Conservation (phyloP, 2,113 vertebrate species). For the Antechinus stuartii region DNA sequence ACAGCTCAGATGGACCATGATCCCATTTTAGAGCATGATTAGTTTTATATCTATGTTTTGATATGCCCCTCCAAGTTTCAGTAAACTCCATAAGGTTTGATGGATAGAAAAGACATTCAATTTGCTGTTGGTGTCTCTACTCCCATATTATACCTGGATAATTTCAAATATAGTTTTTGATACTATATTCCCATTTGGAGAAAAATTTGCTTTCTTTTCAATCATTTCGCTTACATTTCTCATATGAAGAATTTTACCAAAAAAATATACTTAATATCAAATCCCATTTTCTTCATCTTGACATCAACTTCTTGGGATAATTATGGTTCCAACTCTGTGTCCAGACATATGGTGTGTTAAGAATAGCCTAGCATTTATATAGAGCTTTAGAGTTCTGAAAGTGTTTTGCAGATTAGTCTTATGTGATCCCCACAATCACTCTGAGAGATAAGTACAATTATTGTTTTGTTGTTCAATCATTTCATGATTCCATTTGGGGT, state of each 20-base stretch:
- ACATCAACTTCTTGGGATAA: background rate
- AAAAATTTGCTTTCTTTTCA: background rate
- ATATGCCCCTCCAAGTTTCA: background rate
- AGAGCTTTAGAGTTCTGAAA: background rate
- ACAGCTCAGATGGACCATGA: background rate
- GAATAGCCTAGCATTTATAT: background rate
- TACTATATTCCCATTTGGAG: background rate
- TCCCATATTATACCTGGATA: background rate
- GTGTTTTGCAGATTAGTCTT: background rate
- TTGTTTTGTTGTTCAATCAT: background rate
- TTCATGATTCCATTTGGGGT: background rate
- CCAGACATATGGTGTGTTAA: background rate
- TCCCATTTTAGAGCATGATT: background rate
- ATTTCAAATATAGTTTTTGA: background rate
- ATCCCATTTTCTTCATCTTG: background rate
- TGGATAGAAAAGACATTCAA: background rate
- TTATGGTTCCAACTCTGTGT: background rate
- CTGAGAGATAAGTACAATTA: background rate
- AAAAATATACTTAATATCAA: background rate
- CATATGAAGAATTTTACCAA: accelerated
- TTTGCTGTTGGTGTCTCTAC: background rate
- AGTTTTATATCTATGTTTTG: background rate
- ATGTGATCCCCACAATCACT: background rate
- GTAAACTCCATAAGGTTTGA: background rate
- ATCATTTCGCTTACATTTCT: background rate